phyloP scores from a whole-genome alignment of 2,888 invertebrate genomes.

The Epicampocera succincta region DNA sequence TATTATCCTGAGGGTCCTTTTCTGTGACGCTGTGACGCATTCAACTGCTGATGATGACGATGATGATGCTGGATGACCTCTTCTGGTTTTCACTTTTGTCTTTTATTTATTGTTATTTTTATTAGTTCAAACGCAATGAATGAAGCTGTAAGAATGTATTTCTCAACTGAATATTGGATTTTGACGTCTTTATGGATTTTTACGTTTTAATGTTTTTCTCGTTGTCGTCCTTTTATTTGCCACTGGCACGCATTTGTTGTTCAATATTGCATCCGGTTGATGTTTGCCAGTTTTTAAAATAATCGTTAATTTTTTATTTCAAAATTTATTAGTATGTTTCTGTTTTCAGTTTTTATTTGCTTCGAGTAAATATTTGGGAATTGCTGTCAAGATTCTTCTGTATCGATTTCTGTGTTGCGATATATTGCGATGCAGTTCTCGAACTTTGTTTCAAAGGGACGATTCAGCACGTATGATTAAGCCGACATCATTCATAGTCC shows the following conservation, averaged over 20 bases:
- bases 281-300: conserved; percentile 38
- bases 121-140: conserved; percentile 52
- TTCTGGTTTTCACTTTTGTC: conserved; percentile 58
- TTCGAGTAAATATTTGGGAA: too few relatives aligned
- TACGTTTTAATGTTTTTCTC: conserved; percentile 28
- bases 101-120: conserved; percentile 67
- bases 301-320: conserved; percentile 60
- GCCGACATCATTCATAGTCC: too few relatives aligned
- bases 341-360: too few relatives aligned
- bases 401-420: too few relatives aligned
- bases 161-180: conserved; percentile 43
- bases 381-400: too few relatives aligned
- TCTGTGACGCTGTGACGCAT: conserved; percentile 27
- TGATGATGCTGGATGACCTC: conserved; percentile 47
- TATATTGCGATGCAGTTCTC: too few relatives aligned
- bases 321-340: conserved; percentile 17
- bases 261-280: conserved; percentile 59
- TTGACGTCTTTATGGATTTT: conserved; percentile 57
- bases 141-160: conserved; percentile 22
- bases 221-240: conserved; percentile 44
- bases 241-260: conserved; percentile 59
- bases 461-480: too few relatives aligned
- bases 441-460: too few relatives aligned
- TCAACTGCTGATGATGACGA: conserved; percentile 21
- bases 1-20: conserved; percentile 61